Percentiles rank a stretch among this genome's conserved stretches.
Evolutionary conservation across 2,113 vertebrate species (phyloP).

Genomic region (Petromus typicus): DNA sequence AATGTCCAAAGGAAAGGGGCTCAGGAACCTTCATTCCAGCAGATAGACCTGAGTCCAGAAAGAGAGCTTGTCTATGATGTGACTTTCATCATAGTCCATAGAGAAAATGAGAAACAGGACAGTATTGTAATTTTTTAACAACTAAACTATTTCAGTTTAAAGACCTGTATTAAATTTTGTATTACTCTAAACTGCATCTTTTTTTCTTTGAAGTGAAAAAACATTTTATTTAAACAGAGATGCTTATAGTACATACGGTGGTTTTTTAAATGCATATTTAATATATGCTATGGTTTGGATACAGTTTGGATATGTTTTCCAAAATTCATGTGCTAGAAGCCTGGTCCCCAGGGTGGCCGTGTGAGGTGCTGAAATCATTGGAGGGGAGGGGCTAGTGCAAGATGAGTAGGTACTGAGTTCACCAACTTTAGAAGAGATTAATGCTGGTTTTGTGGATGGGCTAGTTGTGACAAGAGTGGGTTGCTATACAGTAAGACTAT

Average conservation of each 20-base stretch:
- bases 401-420: background rate
- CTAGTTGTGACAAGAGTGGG: background rate
- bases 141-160: background rate
- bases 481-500: background rate
- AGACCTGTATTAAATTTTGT: background rate
- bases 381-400: background rate
- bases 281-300: background rate
- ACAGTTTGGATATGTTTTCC: no score
- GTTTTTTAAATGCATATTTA: background rate
- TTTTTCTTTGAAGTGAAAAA: background rate
- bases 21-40: background rate
- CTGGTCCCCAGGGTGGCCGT: background rate
- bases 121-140: background rate
- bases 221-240: slow-evolving; percentile 9
- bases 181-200: background rate
- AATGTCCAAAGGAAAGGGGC: background rate
- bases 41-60: background rate
- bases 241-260: background rate
- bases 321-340: background rate
- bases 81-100: background rate
- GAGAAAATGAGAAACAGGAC: background rate
- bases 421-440: background rate
- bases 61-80: accelerated
- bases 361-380: background rate
- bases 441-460: background rate